These are phyloP conservation scores for Helostoma temminkii DNA, from an alignment of 2,797 vertebrate species.

Conservation along the genomic window DNA sequence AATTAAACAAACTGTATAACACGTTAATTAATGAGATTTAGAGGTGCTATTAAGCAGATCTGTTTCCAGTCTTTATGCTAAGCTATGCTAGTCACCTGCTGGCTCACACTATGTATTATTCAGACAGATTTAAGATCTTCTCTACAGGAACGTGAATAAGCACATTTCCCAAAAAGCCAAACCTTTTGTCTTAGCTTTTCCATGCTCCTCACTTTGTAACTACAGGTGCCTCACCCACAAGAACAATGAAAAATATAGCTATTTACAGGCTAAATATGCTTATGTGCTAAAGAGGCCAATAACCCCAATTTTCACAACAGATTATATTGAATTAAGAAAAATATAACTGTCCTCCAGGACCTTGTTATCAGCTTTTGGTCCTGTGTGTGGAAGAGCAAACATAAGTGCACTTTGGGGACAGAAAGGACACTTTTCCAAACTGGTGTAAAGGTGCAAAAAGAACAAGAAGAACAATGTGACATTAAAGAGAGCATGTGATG, in stretches of 20 bases:
- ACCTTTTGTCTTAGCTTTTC: background rate
- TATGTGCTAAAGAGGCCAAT: slow-evolving; percentile 24
- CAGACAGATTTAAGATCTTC: background rate
- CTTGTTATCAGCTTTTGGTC: slow-evolving; percentile 55
- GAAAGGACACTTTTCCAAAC: slow-evolving; percentile 72
- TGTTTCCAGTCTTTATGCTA: slow-evolving; percentile 1
- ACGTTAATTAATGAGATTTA: background rate
- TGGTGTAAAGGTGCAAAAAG: slow-evolving; percentile 24
- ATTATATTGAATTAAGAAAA: slow-evolving; percentile 7
- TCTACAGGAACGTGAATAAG: background rate
- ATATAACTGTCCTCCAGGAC: slow-evolving; percentile 29
- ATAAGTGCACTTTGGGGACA: slow-evolving; percentile 76
- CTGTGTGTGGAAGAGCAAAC: slow-evolving; percentile 52
- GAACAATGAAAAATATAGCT: background rate
- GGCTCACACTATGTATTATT: too few species aligned
- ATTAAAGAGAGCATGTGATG: slow-evolving; percentile 16
- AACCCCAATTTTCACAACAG: too few species aligned
- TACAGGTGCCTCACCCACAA: background rate
- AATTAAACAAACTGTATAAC: too few species aligned
- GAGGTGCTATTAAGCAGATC: background rate
- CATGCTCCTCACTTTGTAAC: slow-evolving; percentile 1
- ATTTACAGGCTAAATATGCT: slow-evolving; percentile 14
- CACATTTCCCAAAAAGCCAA: background rate
- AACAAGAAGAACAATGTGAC: slow-evolving; percentile 10
- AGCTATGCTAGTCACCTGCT: background rate